phyloP scores from a whole-genome alignment of 92 coral and sea anemone genomes.

The Epizoanthus fatuus region DNA sequence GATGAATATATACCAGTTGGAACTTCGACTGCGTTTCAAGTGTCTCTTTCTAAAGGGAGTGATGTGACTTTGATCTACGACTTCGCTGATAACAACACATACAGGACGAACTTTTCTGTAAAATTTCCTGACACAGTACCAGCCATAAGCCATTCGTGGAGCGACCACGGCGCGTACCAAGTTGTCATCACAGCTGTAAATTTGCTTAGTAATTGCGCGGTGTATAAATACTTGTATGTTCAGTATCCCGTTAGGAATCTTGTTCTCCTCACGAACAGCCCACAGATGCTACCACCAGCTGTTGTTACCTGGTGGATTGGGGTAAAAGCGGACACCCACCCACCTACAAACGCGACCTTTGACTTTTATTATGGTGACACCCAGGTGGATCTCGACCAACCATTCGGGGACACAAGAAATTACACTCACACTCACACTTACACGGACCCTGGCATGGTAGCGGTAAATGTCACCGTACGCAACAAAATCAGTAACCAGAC shows the following conservation, averaged over 20 bases:
- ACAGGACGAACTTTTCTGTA: constrained; percentile 39
- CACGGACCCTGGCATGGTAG: constrained; percentile 55
- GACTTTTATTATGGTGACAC: constrained; percentile 70
- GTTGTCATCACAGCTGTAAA: constrained; percentile 62
- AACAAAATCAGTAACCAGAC: constrained; percentile 68
- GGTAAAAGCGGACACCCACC: constrained; percentile 60
- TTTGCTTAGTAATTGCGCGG: constrained; percentile 55
- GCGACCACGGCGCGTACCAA: constrained; percentile 61
- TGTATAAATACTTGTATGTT: constrained; percentile 31
- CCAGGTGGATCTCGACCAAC: not conserved
- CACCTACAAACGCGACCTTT: constrained; percentile 89
- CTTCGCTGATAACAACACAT: constrained; percentile 66
- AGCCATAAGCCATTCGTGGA: constrained; percentile 48
- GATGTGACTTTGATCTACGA: constrained; percentile 81
- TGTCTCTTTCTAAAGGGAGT: constrained; percentile 67
- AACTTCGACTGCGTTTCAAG: constrained; percentile 33
- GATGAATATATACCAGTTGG: constrained; percentile 64
- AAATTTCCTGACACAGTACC: constrained; percentile 40
- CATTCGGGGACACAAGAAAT: constrained; percentile 40
- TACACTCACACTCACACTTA: constrained; percentile 51
- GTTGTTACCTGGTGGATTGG: constrained; percentile 58
- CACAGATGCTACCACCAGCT: constrained; percentile 84
- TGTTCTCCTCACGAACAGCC: constrained; percentile 65
- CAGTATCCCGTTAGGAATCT: constrained; percentile 68
- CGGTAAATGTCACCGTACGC: constrained; percentile 59